phyloP scores from a whole-genome alignment of 1,140 invertebrate species.

The Platorchestia sp. region DNA sequence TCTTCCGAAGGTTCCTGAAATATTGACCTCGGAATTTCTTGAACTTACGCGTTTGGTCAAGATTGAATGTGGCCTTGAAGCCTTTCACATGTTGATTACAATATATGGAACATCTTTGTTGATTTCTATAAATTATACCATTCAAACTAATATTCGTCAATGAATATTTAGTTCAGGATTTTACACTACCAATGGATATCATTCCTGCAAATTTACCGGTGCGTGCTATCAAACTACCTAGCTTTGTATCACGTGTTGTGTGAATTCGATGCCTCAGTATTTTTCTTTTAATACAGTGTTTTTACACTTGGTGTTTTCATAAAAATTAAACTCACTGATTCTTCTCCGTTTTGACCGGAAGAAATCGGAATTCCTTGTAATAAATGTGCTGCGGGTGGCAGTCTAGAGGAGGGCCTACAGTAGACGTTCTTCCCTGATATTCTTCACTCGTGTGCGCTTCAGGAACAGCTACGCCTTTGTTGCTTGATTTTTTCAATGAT shows the following conservation, averaged over 20 bases:
- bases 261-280: not conserved
- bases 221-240: not conserved
- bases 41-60: not conserved
- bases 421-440: not conserved
- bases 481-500: too few species aligned
- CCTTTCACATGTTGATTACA: not conserved
- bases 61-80: not conserved
- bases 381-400: not conserved
- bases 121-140: not conserved
- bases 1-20: not conserved
- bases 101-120: not conserved
- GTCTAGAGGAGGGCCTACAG: not conserved
- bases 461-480: too few species aligned
- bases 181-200: too few species aligned
- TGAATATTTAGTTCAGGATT: not conserved
- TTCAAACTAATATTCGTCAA: not conserved
- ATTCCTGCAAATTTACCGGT: not conserved
- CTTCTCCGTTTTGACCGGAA: not conserved
- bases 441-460: too few species aligned
- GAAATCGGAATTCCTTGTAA: not conserved
- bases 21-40: not conserved
- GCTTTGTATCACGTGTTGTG: not conserved
- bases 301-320: not conserved
- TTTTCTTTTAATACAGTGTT: not conserved
- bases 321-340: not conserved